These are phyloP conservation scores for Agonum fuliginosum DNA, from an alignment of 2,888 invertebrate species.

Conservation along the genomic window DNA sequence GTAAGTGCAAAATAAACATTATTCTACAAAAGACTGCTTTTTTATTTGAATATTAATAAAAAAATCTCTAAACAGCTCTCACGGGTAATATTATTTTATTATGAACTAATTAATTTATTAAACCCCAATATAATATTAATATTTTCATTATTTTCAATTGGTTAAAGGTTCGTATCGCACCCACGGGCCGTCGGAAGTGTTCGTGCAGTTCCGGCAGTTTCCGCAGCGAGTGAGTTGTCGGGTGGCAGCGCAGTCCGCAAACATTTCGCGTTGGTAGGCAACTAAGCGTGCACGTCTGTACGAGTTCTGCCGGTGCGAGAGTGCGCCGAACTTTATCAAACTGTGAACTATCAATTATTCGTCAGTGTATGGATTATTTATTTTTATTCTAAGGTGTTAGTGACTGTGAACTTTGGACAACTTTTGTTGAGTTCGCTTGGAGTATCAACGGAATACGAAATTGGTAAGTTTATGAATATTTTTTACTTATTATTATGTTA, in stretches of 20 bases:
- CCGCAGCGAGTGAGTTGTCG: conserved; percentile 26
- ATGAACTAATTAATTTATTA: neutral
- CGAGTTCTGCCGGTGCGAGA: neutral
- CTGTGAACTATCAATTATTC: conserved; percentile 19
- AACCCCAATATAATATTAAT: conserved; percentile 19
- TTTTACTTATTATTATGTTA: neutral
- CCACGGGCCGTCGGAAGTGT: neutral
- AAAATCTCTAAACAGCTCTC: neutral
- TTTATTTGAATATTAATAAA: too few species aligned
- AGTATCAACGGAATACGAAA: neutral
- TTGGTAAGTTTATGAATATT: conserved; percentile 8
- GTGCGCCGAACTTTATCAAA: conserved; percentile 3
- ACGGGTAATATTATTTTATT: neutral
- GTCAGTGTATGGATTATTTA: neutral
- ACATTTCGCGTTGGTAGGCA: conserved; percentile 14
- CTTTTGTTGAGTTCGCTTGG: neutral
- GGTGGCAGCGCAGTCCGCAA: conserved; percentile 6
- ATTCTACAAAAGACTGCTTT: too few species aligned
- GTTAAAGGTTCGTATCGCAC: neutral
- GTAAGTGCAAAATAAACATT: too few species aligned
- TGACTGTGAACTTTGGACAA: conserved; percentile 13
- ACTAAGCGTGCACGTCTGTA: neutral
- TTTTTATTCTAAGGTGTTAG: conserved; percentile 25
- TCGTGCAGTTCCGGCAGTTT: conserved; percentile 15
- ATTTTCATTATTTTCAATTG: neutral